Evolutionary conservation across 2,113 vertebrate genomes (phyloP).

Genomic region (Scytalopus superciliaris): DNA sequence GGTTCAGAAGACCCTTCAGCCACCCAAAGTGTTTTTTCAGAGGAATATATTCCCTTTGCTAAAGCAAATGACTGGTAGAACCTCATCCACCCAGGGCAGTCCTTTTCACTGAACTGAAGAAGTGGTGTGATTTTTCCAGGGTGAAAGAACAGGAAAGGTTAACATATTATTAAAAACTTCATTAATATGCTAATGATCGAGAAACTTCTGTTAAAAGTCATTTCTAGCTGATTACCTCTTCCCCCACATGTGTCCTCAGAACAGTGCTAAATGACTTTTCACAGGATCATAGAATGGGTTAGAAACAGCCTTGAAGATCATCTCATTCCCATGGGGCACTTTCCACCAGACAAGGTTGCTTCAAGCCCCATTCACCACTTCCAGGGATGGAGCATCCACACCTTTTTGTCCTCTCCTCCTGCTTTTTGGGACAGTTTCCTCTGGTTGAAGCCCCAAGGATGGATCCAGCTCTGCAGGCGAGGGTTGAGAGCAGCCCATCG

Average conservation of each 20-base stretch:
- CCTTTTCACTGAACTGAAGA: background rate
- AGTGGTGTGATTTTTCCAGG: background rate
- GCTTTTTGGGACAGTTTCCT: background rate
- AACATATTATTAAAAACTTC: background rate
- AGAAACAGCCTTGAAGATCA: background rate
- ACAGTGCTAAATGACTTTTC: accelerated
- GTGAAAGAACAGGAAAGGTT: background rate
- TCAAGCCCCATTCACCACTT: background rate
- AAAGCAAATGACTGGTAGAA: background rate
- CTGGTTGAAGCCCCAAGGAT: background rate
- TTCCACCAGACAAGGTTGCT: background rate
- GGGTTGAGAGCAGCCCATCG: background rate
- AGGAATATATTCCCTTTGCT: background rate
- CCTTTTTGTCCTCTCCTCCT: background rate
- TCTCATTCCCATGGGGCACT: background rate
- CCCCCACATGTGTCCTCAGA: background rate
- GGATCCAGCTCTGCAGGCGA: accelerated
- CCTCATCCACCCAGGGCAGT: background rate
- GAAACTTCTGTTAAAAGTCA: background rate
- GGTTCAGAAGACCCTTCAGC: background rate
- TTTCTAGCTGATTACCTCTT: background rate
- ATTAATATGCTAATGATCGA: background rate
- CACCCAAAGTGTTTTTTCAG: background rate
- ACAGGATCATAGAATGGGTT: background rate
- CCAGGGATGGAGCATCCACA: background rate